Conservation (phyloP, 1,140 invertebrate genomes). For the Galleria mellonella region DNA sequence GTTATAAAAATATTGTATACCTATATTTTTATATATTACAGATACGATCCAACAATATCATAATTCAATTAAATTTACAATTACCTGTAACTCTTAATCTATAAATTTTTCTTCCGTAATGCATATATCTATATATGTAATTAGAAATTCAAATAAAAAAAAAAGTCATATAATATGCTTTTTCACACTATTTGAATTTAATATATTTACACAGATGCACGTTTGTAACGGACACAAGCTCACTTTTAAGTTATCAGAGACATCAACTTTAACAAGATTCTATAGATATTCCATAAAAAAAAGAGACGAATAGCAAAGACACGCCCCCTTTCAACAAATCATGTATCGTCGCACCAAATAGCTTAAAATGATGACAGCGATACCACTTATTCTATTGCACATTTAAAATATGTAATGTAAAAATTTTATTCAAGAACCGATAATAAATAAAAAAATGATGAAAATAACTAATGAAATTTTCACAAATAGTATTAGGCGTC, state of each 20-base stretch:
- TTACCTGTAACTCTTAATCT: constrained; percentile 41
- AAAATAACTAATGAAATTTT: constrained; percentile 1
- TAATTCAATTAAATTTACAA: constrained; percentile 65
- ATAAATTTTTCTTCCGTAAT: constrained; percentile 36
- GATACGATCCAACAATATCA: constrained; percentile 58
- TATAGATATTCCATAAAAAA: not conserved
- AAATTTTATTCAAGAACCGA: constrained; percentile 2
- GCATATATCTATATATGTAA: constrained; percentile 14
- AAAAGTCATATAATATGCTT: not conserved
- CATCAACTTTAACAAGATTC: constrained; percentile 5
- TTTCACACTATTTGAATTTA: constrained; percentile 8
- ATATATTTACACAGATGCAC: constrained; percentile 11
- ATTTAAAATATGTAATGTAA: constrained; percentile 16
- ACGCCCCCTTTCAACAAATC: constrained; percentile 1
- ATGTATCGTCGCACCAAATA: constrained; percentile 1
- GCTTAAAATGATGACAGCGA: constrained; percentile 2
- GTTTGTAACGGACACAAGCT: constrained; percentile 18
- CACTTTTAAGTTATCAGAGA: not conserved
- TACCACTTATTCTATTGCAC: constrained; percentile 50
- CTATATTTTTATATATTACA: constrained; percentile 68
- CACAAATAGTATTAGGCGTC: not conserved
- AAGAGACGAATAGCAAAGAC: not conserved
- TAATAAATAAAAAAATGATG: constrained; percentile 12
- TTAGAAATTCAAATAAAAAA: constrained; percentile 5
- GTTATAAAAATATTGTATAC: constrained; percentile 68